Conservation (phyloP, 2,797 vertebrate species). For the Todus mexicanus region DNA sequence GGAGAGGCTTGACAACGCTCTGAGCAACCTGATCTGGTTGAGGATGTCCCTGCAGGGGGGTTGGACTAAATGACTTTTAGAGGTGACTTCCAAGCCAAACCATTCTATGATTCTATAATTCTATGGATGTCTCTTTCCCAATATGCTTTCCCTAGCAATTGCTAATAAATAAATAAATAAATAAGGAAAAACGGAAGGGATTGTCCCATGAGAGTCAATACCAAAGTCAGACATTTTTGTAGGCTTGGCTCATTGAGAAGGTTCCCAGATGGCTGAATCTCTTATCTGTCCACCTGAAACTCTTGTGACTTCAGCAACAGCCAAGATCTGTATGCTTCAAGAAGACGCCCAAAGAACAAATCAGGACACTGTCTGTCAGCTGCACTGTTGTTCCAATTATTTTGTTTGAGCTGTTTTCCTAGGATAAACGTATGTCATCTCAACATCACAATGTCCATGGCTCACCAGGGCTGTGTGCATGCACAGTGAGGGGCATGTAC, state of each 20-base stretch:
- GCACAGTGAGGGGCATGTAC: background rate
- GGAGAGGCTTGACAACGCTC: too few species aligned
- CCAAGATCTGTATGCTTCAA: background rate
- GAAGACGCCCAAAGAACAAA: background rate
- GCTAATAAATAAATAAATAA: background rate
- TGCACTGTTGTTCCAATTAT: background rate
- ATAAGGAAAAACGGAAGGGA: background rate
- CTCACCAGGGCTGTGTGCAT: background rate
- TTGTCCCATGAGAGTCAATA: background rate
- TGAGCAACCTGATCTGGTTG: too few species aligned
- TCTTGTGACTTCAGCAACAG: background rate
- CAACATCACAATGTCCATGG: rapidly evolving
- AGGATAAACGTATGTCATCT: background rate
- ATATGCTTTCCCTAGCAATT: background rate
- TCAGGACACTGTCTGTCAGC: background rate
- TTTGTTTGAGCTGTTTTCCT: background rate
- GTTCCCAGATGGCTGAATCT: background rate
- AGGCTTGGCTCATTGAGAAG: background rate
- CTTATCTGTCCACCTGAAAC: background rate
- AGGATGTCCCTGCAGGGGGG: too few species aligned
- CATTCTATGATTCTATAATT: too few species aligned
- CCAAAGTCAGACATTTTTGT: background rate
- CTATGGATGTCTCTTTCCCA: background rate
- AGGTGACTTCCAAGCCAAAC: too few species aligned
- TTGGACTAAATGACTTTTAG: too few species aligned